A percentile compares a stretch with the other conserved stretches of the same genome.
Evolutionary conservation across 2,797 vertebrate species (phyloP).

Genomic region (Molossus molossus): DNA sequence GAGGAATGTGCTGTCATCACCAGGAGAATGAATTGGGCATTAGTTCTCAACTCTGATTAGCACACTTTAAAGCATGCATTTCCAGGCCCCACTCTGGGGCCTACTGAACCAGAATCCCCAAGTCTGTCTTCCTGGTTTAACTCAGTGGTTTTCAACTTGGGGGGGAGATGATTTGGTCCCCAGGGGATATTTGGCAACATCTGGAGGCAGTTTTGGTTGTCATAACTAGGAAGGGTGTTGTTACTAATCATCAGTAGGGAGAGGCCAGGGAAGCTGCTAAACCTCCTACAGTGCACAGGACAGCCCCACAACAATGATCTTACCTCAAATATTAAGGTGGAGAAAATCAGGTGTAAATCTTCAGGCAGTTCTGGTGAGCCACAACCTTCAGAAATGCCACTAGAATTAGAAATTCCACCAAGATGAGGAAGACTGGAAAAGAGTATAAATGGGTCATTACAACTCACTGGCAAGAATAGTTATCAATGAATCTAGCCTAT

Average conservation of each 20-base stretch:
- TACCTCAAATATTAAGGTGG: background rate
- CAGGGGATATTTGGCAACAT: background rate
- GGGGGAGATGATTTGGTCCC: background rate
- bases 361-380: background rate
- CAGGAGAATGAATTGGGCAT: constrained; percentile 58
- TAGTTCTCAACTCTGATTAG: constrained; percentile 33
- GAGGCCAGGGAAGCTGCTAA: background rate
- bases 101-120: background rate
- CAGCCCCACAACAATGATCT: background rate
- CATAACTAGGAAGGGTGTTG: background rate
- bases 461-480: background rate
- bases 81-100: background rate
- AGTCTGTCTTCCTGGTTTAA: constrained; percentile 4
- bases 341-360: background rate
- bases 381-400: background rate
- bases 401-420: background rate
- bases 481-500: background rate
- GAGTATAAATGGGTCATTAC: background rate
- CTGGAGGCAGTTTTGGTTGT: constrained; percentile 27
- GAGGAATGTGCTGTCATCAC: background rate
- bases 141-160: background rate
- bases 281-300: background rate
- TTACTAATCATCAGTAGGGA: background rate
- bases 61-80: background rate
- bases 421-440: background rate